phyloP scores from a whole-genome alignment of 2,797 vertebrate genomes.

The Spinus pinus region DNA sequence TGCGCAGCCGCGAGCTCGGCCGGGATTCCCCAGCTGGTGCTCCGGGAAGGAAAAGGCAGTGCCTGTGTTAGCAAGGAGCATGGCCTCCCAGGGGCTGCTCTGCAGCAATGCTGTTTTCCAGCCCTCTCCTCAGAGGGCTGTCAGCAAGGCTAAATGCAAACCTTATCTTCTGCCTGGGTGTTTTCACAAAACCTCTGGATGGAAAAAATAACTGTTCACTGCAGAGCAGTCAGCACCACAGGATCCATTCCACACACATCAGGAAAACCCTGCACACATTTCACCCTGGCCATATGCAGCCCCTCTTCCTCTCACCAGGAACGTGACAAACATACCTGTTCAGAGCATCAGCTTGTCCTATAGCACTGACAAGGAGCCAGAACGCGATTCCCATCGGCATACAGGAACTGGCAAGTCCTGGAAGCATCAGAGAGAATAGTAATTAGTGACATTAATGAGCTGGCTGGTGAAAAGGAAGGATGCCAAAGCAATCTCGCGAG shows the following conservation, averaged over 20 bases:
- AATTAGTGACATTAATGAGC: background rate
- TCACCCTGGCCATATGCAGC: background rate
- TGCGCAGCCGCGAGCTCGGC: fast-evolving
- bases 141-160: background rate
- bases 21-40: background rate
- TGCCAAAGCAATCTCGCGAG: fast-evolving
- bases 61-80: background rate
- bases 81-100: background rate
- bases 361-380: background rate
- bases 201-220: background rate
- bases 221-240: background rate
- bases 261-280: background rate
- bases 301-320: background rate
- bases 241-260: background rate
- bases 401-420: background rate
- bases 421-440: background rate
- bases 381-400: background rate
- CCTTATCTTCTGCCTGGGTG: background rate
- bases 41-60: background rate
- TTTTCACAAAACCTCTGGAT: background rate
- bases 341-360: background rate
- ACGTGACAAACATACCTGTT: background rate
- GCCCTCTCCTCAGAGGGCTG: background rate
- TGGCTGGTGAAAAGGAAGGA: background rate
- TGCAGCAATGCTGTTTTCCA: background rate